phyloP scores from a whole-genome alignment of 2,888 invertebrate species.

The Leptopterna dolabrata region DNA sequence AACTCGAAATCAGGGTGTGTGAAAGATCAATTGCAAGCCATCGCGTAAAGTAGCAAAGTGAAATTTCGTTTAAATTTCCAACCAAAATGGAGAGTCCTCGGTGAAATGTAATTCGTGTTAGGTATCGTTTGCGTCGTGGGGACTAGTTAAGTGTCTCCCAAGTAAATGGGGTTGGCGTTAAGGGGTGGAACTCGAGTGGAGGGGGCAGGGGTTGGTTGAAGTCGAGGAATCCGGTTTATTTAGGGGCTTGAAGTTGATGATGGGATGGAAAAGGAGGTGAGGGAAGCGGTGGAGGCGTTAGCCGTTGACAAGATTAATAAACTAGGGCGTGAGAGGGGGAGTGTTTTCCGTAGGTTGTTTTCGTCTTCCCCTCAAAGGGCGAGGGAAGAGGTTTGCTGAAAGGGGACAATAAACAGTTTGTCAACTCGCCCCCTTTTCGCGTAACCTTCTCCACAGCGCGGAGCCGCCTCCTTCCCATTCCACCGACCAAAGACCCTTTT shows the following conservation, averaged over 20 bases:
- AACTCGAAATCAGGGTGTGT: too few species aligned
- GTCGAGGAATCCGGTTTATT: constrained; percentile 48
- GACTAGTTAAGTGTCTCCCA: constrained; percentile 45
- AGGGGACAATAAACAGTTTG: constrained; percentile 50
- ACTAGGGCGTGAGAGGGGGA: constrained; percentile 17
- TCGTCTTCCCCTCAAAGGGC: background rate
- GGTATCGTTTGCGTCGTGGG: constrained; percentile 8
- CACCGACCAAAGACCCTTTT: background rate
- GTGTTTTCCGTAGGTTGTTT: background rate
- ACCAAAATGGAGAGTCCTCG: constrained; percentile 27
- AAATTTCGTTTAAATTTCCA: constrained; percentile 20
- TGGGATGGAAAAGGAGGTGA: background rate
- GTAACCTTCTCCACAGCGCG: background rate
- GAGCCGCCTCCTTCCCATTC: background rate
- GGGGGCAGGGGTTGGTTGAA: constrained; percentile 13
- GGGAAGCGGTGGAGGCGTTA: background rate
- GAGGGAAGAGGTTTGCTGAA: constrained; percentile 11
- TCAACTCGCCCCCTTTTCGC: constrained; percentile 14
- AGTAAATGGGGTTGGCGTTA: constrained; percentile 33
- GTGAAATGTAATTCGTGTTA: constrained; percentile 36
- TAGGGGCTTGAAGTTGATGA: constrained; percentile 18
- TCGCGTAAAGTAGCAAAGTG: background rate
- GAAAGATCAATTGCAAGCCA: too few species aligned
- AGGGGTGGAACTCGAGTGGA: background rate
- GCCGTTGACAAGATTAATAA: constrained; percentile 54